Conservation (phyloP, 2,888 invertebrate species). For the Spodoptera littoralis region DNA sequence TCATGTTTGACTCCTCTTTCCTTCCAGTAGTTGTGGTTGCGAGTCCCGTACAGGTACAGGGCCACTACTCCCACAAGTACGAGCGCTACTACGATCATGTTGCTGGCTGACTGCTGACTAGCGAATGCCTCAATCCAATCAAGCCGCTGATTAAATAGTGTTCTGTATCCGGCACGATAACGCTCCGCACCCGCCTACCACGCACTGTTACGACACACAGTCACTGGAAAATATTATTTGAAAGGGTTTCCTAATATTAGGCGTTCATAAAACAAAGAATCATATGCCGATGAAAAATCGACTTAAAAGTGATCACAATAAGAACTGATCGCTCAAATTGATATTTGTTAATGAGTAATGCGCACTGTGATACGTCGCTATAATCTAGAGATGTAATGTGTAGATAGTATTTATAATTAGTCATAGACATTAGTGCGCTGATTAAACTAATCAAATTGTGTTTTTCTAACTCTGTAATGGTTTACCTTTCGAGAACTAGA, state of each 20-base stretch:
- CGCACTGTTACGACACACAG: conserved; percentile 19
- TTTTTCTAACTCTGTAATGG: not conserved
- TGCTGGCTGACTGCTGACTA: conserved; percentile 8
- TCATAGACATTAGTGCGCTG: conserved; percentile 7
- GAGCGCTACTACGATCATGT: conserved; percentile 52
- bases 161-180: conserved; percentile 37
- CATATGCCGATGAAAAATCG: conserved; percentile 12
- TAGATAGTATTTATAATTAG: conserved; percentile 36
- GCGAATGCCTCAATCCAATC: conserved; percentile 2
- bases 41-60: conserved; percentile 67
- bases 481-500: not conserved
- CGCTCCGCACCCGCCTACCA: conserved; percentile 19
- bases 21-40: conserved; percentile 69
- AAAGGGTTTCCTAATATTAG: conserved; percentile 31
- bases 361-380: conserved; percentile 13
- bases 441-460: not conserved
- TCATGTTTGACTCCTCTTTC: conserved; percentile 69
- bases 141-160: conserved; percentile 40
- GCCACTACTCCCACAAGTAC: conserved; percentile 51
- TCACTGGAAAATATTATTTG: conserved; percentile 3
- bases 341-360: conserved; percentile 11
- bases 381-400: conserved; percentile 41
- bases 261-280: conserved; percentile 4
- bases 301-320: conserved; percentile 14
- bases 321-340: conserved; percentile 3